These are phyloP conservation scores for Camelus dromedarius DNA, from an alignment of 2,113 vertebrate genomes.

Conservation along the genomic window DNA sequence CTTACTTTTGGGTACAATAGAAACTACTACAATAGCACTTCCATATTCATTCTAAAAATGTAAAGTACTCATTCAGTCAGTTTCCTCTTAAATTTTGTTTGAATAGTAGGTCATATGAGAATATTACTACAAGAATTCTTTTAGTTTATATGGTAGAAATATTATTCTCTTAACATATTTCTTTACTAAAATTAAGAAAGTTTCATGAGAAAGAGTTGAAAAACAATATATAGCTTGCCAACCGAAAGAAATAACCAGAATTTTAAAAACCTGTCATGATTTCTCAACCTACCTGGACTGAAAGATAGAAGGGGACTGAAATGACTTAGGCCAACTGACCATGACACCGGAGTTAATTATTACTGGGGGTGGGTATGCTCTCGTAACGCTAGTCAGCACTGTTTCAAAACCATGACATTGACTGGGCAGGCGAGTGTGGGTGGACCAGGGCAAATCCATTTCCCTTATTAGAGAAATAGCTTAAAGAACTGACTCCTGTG, in stretches of 20 bases:
- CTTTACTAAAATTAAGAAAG: background rate
- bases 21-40: background rate
- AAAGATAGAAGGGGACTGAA: background rate
- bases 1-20: background rate
- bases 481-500: background rate
- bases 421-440: background rate
- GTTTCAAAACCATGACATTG: background rate
- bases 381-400: background rate
- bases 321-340: background rate
- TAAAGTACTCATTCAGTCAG: background rate
- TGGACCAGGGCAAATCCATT: background rate
- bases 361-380: fast-evolving
- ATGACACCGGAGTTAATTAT: background rate
- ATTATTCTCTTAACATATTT: background rate
- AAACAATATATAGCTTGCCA: background rate
- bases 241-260: background rate
- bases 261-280: background rate
- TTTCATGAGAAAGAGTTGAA: background rate
- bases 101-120: background rate
- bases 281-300: background rate
- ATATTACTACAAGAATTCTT: background rate
- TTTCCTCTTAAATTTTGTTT: conserved; percentile 14
- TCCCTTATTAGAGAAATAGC: background rate
- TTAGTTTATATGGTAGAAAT: background rate
- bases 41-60: background rate